These are phyloP conservation scores for Spheniscus mendiculus DNA, from an alignment of 2,113 vertebrate species.

Conservation along the genomic window DNA sequence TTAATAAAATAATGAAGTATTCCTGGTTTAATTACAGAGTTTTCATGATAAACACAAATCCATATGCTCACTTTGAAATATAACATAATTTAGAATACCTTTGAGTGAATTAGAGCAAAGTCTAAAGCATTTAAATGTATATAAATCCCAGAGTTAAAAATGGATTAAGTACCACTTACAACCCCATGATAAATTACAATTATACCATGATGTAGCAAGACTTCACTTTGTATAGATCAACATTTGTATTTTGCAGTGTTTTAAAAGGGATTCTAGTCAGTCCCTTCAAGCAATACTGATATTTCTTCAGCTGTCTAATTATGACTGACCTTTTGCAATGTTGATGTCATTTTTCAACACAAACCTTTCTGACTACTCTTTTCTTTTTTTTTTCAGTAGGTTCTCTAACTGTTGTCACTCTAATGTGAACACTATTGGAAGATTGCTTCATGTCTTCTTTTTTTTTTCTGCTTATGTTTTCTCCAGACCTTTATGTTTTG, in stretches of 20 bases:
- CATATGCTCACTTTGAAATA: neutral
- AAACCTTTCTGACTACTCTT: neutral
- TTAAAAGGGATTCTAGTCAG: neutral
- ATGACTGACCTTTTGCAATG: neutral
- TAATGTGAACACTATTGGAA: neutral
- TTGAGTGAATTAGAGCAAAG: neutral
- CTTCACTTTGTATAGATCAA: neutral
- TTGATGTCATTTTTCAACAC: neutral
- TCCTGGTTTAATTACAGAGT: neutral
- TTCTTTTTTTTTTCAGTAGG: neutral
- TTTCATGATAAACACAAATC: neutral
- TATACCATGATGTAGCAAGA: neutral
- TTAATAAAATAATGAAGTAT: neutral
- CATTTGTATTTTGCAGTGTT: neutral
- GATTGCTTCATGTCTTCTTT: neutral
- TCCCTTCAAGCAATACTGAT: neutral
- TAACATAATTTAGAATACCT: neutral
- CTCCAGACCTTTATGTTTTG: neutral
- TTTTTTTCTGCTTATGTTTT: neutral
- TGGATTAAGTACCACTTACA: neutral
- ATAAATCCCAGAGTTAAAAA: neutral
- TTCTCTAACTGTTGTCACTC: neutral
- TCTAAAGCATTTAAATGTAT: neutral
- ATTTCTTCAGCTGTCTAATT: neutral
- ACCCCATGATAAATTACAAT: neutral